These are phyloP conservation scores for Pseudonaja textilis DNA, from an alignment of 2,113 vertebrate species.

Conservation along the genomic window DNA sequence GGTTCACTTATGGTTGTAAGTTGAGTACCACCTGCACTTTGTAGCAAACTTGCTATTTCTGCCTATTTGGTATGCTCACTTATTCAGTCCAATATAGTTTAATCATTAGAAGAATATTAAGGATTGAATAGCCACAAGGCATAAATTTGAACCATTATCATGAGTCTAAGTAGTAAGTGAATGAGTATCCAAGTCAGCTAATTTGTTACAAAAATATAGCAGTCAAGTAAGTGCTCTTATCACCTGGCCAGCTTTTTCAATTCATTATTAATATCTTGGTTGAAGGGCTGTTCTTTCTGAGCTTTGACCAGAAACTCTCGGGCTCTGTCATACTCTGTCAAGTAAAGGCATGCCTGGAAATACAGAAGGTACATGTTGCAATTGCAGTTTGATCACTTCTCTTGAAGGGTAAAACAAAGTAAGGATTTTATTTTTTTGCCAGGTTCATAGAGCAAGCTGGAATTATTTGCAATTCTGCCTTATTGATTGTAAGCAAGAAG, in stretches of 20 bases:
- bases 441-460: neutral
- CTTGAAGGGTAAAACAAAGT: neutral
- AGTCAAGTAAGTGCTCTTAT: constrained; percentile 44
- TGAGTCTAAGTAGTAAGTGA: neutral
- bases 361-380: neutral
- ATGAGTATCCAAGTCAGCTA: neutral
- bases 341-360: constrained; percentile 81
- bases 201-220: neutral
- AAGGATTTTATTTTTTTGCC: neutral
- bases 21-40: too few species aligned
- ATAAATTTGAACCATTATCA: neutral
- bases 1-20: neutral
- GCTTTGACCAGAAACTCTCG: constrained; percentile 79
- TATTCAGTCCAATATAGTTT: neutral
- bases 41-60: neutral
- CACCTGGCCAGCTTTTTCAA: constrained; percentile 82
- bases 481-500: neutral
- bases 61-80: neutral
- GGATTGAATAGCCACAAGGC: neutral
- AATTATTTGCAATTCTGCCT: neutral
- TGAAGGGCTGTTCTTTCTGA: constrained; percentile 82
- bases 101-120: neutral
- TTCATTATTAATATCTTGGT: constrained; percentile 83
- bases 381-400: neutral
- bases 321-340: constrained; percentile 81